Evolutionary conservation across 23 tunicate species (phyloP), one percentile per base, ranked within the genome.

Genomic region (Trididemnum miniatum): DNA sequence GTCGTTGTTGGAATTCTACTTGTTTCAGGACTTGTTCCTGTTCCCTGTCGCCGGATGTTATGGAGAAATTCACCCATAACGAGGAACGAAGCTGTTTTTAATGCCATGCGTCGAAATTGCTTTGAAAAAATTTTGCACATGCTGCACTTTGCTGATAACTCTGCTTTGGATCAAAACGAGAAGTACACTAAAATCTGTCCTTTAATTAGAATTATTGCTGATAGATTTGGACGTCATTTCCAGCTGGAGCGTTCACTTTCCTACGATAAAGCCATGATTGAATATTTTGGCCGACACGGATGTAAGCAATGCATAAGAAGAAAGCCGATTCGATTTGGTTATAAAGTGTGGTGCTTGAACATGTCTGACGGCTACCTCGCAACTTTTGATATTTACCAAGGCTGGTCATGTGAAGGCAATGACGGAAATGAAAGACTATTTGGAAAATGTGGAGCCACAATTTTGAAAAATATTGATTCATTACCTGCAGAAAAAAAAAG

Each of bases 1-100:
- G 75, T 67, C 32, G 75, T 67, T 30, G 31, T 67, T 30, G 75
- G 75, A 67, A 67, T 67, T 67, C 4, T 24, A 67, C 75, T 32
- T 67, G 75, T 67, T 67, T 67, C 75, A 32, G 75, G 75, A 38
- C 37, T 67, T 67, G 75, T 67, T 31, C 75, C 75, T 67, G 75
- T 67, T 30, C 38, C 75, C 4, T 67, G 75, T 67, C 75, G 38
- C 32, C 75, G 38, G 25, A 31, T 67, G 75, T 67, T 67, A 30
- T 32, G 75, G 75, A 33, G n/a, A 67, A 67, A 67, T 67, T 67
- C 38, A 30, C 15, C 75, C 75, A 67, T 31, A 32, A 67, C 75
- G 32, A 67, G 75, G 32, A 67, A 67, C 25, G 75, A 67, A 67
- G 38, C 37, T 31, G 75, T 67, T 7, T 67, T 67, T 32, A 67